Base-by-base conservation (phyloP, 2,888 invertebrate genomes). In the Eupithecia tripunctaria region DNA sequence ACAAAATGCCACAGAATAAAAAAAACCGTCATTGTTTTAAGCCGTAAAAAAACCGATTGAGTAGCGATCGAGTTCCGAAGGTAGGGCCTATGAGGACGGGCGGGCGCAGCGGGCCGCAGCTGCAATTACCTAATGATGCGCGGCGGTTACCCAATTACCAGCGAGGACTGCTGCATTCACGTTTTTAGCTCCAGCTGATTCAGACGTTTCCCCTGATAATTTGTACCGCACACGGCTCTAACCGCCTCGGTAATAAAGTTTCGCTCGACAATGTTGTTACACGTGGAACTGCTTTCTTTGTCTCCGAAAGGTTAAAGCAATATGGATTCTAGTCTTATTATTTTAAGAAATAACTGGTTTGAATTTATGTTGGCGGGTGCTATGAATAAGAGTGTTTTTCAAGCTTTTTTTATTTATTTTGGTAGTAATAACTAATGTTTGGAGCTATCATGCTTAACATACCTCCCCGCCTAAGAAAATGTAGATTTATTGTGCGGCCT, bases 81-180 rank as follows among this genome's bases (percentile, higher is more conserved):
- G 81, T 77, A 80, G 70, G 71, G 67, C 70, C 51, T 1, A 56
- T 41, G 69, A 71, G 74, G 71, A 73, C 65, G 73, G 72, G 59
- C 64, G 71, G 67, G 80, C 76, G 80, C 76, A 78, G 79, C 71
- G 83, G 81, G 87, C 85, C 88, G 78, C 91, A 88, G 89, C 90
- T 91, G 90, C 92, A 91, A 92, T 92, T 89, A 92, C 90, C 89
- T 92, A 92, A 91, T 91, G 92, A 93, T 89, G 90, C 91, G 88
- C 87, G 84, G 88, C 82, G 89, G 90, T 90, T 89, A 89, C 89
- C 89, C 91, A 92, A 92, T 92, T 91, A 91, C 86, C 84, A 65
- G 65, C 70, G 72, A 68, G 72, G 75, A 84, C 84, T 85, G 89
- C 89, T 87, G 88, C 90, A 90, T 90, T 90, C 85, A 86, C 86